Conservation (phyloP, 2,888 invertebrate species). For the Caenorhabditis imperialis region DNA sequence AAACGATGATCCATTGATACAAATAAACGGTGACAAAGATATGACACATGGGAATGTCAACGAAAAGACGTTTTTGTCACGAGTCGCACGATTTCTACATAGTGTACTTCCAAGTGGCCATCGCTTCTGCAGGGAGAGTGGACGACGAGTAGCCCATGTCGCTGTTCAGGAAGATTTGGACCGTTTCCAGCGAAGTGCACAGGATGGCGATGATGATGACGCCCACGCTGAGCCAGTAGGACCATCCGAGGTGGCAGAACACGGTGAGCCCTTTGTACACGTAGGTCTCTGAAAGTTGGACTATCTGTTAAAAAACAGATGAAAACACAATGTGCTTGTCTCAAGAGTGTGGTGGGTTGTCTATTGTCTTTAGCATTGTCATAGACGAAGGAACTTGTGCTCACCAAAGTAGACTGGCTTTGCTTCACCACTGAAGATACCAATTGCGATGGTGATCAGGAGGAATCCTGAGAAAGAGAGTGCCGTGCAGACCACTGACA, state of each 20-base stretch:
- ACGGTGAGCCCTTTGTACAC: conserved; percentile 35
- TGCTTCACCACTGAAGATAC: conserved; percentile 45
- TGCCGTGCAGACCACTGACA: conserved; percentile 31
- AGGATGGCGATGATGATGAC: conserved; percentile 39
- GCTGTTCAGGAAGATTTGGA: conserved; percentile 46
- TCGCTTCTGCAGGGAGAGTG: conserved; percentile 51
- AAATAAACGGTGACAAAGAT: conserved; percentile 18
- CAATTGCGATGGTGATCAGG: conserved; percentile 38
- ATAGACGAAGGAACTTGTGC: conserved; percentile 2
- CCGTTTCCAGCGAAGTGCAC: conserved; percentile 34
- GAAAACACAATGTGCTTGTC: conserved; percentile 27
- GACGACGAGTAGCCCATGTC: conserved; percentile 34
- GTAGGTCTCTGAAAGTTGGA: conserved; percentile 40
- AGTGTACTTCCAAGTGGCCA: conserved; percentile 53
- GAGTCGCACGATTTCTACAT: conserved; percentile 36
- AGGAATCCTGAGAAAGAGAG: conserved; percentile 32
- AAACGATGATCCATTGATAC: conserved; percentile 27
- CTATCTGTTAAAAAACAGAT: no score
- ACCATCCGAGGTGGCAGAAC: conserved; percentile 52
- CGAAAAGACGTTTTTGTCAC: conserved; percentile 24
- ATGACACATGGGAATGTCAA: conserved; percentile 1
- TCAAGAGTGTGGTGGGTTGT: background rate
- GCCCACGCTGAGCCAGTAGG: conserved; percentile 47
- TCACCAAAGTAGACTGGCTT: conserved; percentile 46
- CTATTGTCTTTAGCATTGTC: conserved; percentile 14